Percentiles rank a stretch among this genome's conserved stretches.
phyloP scores from a whole-genome alignment of 2,797 vertebrate genomes.

The Pipistrellus pipistrellus region DNA sequence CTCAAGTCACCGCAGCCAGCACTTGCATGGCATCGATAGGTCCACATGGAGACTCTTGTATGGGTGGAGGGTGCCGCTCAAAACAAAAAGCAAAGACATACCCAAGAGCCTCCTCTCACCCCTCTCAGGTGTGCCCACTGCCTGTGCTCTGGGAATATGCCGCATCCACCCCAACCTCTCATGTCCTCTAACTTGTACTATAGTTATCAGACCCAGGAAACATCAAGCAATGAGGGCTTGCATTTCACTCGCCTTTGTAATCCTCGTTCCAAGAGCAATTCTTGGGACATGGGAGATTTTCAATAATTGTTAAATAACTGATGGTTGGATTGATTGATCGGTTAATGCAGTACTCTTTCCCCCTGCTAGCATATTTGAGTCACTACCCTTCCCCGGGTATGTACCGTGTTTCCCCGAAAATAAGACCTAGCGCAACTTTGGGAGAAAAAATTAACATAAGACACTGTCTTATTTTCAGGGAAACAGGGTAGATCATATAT shows the following conservation, averaged over 20 bases:
- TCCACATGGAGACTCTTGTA: background rate
- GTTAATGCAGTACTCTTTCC: background rate
- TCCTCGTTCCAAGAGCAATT: background rate
- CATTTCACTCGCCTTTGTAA: background rate
- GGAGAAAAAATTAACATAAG: too few relatives aligned
- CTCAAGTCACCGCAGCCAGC: background rate
- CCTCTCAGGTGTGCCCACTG: background rate
- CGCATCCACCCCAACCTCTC: background rate
- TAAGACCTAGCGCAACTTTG: too few relatives aligned
- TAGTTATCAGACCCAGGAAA: background rate
- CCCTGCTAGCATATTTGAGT: background rate
- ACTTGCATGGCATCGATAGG: background rate
- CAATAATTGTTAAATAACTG: constrained; percentile 12
- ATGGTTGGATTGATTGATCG: background rate
- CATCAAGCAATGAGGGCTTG: background rate
- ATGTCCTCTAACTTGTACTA: background rate
- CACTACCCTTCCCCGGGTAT: background rate
- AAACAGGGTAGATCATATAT: background rate
- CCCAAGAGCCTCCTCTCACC: background rate
- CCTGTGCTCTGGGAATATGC: background rate
- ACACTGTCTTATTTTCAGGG: too few relatives aligned
- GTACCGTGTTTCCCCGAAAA: too few relatives aligned
- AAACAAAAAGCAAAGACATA: background rate
- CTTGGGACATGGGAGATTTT: background rate
- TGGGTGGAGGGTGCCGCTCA: background rate